Evolutionary conservation across 2,888 invertebrate species (phyloP), one percentile per base, ranked within the genome.

Genomic region (Agrotis clavis): DNA sequence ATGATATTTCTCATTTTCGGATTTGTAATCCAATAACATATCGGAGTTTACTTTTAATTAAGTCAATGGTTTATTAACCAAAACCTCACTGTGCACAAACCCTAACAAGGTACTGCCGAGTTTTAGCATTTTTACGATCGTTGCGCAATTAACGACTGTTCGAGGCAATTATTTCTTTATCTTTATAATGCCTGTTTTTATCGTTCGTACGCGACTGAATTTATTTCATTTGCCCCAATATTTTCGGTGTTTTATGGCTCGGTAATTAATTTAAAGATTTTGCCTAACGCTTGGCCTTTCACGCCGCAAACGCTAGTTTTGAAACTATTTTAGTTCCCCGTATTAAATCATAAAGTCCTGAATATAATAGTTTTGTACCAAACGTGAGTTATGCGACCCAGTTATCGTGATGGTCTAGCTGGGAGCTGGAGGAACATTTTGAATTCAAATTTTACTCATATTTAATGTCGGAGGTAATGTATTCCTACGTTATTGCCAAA

Each of bases 111-210:
- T 63, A 62, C 30, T 76, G 71, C 70, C 35, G 63, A 62, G 71
- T 66, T 71, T 66, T 59, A 76, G 62, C 76, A 76, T 84, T 77
- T 81, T 86, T 84, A 85, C 84, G 84, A 81, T 72, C 68, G 63
- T 21, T 70, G 63, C 59, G 68, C 84, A 83, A 85, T 83, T 85
- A 85, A 85, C 78, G 78, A 71, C 60, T 61, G 75, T 64, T 76
- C 63, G 67, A 35, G 64, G 71, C 63, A 75, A 85, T 81, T 81
- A 81, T 78, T 83, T 84, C 74, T 85, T 80, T 75, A 73, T 84
- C 74, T 83, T 83, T 85, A 73, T 77, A 81, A 75, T 78, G 51
- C 76, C 69, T 65, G 66, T 69, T 76, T 71, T 84, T 69, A 84
- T 72, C 72, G 78, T 68, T 41, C 47, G 47, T 63, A 74, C 71